Base-by-base conservation (phyloP, 1,140 invertebrate genomes). In the Chironomus tepperi region DNA sequence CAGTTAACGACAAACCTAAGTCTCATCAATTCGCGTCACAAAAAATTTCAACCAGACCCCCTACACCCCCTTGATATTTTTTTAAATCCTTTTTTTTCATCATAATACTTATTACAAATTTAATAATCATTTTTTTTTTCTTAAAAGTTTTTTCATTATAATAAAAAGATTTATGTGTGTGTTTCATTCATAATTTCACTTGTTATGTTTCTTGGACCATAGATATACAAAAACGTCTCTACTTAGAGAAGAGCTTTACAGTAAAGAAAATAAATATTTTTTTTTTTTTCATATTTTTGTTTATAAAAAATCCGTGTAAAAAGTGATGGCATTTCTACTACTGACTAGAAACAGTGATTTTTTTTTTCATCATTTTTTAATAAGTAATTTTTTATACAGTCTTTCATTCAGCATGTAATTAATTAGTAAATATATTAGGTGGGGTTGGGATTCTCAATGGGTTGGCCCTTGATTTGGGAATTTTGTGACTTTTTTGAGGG, bases 331-430 rank as follows among this genome's bases (percentile, higher is more conserved):
- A 21, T 21, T 70, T 70, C 18, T 16, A 70, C 65, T 70, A 70
- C 65, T 70, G 65, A 70, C 65, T 70, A 70, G 65, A 70, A 70
- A 70, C 65, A 70, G 65, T 70, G 19, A 70, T 70, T 70, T n/a
- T n/a, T n/a, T n/a, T n/a, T n/a, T 57, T 47, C 24, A 34, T 34
- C 24, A 34, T 34, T 10, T 47, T 47, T 47, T 10, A 70, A 70
- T 70, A 21, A 70, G 18, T 70, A 57, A 57, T 10, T 57, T 57
- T 57, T 57, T 34, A 34, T 70, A 70, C 65, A 70, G 65, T 70
- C 65, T 70, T 70, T 70, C 19, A 70, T 70, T 70, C 19, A 19
- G 24, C 24, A 34, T 34, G 24, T 34, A 34, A 18, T 70, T 67
- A 18, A 67, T 67, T 57, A 10, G n/a, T 57, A 10, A 57, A 2